Conservation (phyloP, 2,888 invertebrate species). For the Leucophenga maculata region DNA sequence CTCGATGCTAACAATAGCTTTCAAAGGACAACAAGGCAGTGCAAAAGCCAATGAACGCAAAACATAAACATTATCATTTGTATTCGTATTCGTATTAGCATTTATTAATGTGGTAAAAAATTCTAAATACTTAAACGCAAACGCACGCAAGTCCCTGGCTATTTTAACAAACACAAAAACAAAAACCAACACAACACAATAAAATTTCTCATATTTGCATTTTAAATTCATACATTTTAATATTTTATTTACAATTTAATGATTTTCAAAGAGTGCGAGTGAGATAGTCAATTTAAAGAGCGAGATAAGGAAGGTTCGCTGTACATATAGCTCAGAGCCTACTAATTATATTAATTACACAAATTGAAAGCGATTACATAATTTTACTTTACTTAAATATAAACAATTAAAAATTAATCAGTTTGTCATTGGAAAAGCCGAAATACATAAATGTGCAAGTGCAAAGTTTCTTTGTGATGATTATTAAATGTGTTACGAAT, state of each 20-base stretch:
- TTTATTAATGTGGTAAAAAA: not conserved
- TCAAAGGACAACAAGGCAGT: not conserved
- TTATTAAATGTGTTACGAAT: not conserved
- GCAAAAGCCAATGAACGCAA: conserved; percentile 15
- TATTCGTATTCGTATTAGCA: not conserved
- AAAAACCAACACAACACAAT: conserved; percentile 43
- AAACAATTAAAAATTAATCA: conserved; percentile 1
- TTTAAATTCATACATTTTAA: not conserved
- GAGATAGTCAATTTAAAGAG: too few species aligned
- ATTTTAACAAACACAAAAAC: conserved; percentile 35
- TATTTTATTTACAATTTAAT: not conserved
- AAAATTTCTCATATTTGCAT: not conserved
- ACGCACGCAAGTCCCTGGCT: too few species aligned
- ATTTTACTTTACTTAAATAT: not conserved
- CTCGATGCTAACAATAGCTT: not conserved
- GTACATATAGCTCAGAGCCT: not conserved
- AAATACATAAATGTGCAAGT: not conserved
- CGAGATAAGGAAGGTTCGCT: too few species aligned
- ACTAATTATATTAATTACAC: not conserved
- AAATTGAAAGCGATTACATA: not conserved
- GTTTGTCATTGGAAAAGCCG: too few species aligned
- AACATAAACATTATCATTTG: conserved; percentile 5
- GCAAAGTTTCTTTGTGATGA: not conserved
- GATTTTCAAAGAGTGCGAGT: too few species aligned
- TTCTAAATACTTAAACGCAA: not conserved